Base-by-base conservation (phyloP, 2,113 vertebrate genomes). In the Misgurnus mizolepis region DNA sequence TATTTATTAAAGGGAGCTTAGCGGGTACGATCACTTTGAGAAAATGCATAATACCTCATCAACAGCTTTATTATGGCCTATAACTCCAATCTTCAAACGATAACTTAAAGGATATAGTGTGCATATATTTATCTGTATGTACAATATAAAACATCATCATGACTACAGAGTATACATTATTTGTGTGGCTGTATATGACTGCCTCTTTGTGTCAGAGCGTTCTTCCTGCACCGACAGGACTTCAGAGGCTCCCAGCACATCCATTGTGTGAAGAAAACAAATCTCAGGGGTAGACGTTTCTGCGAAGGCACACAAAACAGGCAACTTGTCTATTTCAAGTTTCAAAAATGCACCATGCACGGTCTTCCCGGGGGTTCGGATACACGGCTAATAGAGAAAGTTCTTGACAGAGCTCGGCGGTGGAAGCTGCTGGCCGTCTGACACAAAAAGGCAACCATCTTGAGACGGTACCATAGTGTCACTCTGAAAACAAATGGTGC, bases 91-190 rank as follows among this genome's bases (percentile, higher is more conserved):
- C 18, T 61, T n/a, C 84, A 81, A 83, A 80, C 79, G 78, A 76
- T 88, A 87, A 89, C 83, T 88, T 80, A 90, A 90, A 90, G 89
- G 89, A 94, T 90, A 92, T 89, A 78, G 86, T 93, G 90, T 91
- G 90, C 80, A 60, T 90, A 89, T 91, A 91, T 88, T 87, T 90
- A 92, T 90, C 82, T 87, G 87, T 92, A 93, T 93, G 89, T 93
- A 94, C 92, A 93, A 88, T 93, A 92, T 91, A 93, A 94, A 93
- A 93, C 89, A 92, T 85, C 81, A 86, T 80, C 81, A 67, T 89
- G 88, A 87, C 89, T 91, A 92, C 90, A 91, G 83, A 91, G 91
- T 91, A 85, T 91, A 92, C 87, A 90, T 86, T 83, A 86, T 86
- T 88, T 43, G 79, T 78, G 62, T 87, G 88, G 86, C 87, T 71